phyloP scores from a whole-genome alignment of 2,797 vertebrate species.

The Sebastes glaucus region DNA sequence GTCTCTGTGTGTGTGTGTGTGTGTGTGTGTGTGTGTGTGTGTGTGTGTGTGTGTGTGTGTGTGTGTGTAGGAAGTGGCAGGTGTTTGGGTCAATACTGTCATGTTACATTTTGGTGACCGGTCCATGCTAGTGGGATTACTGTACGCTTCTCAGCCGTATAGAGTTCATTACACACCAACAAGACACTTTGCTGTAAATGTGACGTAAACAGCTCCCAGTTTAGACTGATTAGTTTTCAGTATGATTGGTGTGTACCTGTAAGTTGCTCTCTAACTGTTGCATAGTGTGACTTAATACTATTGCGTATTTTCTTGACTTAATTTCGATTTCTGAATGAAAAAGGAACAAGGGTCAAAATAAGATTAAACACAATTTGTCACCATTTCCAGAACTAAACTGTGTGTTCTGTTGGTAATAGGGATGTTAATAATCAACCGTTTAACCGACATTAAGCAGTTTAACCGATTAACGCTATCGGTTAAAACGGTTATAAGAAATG shows the following conservation, averaged over 20 bases:
- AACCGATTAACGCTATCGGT: too few relatives aligned
- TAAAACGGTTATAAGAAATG: too few relatives aligned
- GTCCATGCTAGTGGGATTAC: constrained; percentile 57
- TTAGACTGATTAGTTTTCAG: background rate
- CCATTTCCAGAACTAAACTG: background rate
- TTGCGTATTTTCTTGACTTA: background rate
- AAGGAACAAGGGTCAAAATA: background rate
- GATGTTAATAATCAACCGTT: too few relatives aligned
- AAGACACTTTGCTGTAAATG: background rate
- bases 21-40: constrained; percentile 34
- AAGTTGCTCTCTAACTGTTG: background rate
- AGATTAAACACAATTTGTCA: background rate
- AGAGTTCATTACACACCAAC: background rate
- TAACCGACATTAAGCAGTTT: too few relatives aligned
- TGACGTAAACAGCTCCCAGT: background rate
- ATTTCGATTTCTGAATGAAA: background rate
- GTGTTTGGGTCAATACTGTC: constrained; percentile 78
- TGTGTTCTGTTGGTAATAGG: background rate
- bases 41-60: constrained; percentile 23
- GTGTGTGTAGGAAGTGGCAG: constrained; percentile 62
- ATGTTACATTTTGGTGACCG: constrained; percentile 67
- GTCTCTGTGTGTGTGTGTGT: too few relatives aligned
- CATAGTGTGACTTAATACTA: background rate
- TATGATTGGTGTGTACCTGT: background rate
- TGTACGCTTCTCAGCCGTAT: constrained; percentile 1